phyloP scores from a whole-genome alignment of 2,888 invertebrate genomes.

The Acrobasis repandana region DNA sequence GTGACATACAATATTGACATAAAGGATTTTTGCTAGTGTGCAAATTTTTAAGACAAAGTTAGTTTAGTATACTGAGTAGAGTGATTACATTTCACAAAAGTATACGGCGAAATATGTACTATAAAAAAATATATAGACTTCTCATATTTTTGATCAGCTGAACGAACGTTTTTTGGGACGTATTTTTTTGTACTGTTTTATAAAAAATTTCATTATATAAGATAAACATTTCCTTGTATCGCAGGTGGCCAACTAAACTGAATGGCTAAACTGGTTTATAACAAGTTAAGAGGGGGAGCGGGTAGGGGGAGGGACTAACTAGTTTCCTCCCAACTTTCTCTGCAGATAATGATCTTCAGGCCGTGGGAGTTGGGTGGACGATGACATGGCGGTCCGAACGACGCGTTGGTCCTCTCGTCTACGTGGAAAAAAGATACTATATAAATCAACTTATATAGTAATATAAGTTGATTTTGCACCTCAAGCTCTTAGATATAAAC shows the following conservation, averaged over 20 bases:
- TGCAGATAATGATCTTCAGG: slow-evolving; percentile 80
- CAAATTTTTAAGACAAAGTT: too few species aligned
- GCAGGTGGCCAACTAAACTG: slow-evolving; percentile 73
- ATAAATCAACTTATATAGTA: too few species aligned
- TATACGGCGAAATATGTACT: not conserved
- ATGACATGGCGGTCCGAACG: slow-evolving; percentile 40
- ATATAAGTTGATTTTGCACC: too few species aligned
- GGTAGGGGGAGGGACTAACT: slow-evolving; percentile 63
- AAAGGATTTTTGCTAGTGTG: too few species aligned
- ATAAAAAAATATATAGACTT: not conserved
- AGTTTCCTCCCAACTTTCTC: slow-evolving; percentile 79
- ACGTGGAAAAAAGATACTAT: not conserved
- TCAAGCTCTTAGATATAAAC: too few species aligned
- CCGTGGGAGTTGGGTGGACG: slow-evolving; percentile 63
- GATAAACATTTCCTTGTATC: slow-evolving; percentile 71
- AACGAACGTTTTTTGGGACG: not conserved
- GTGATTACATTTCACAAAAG: too few species aligned
- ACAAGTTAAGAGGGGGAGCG: slow-evolving; percentile 66
- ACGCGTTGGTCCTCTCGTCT: slow-evolving; percentile 41
- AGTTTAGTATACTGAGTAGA: too few species aligned
- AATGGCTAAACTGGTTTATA: slow-evolving; percentile 76
- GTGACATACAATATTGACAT: too few species aligned
- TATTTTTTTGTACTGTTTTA: slow-evolving; percentile 2
- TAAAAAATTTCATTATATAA: slow-evolving; percentile 36
- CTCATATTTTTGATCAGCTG: too few species aligned